Base-by-base conservation (phyloP, 2,797 vertebrate genomes). In the Coendou prehensilis region DNA sequence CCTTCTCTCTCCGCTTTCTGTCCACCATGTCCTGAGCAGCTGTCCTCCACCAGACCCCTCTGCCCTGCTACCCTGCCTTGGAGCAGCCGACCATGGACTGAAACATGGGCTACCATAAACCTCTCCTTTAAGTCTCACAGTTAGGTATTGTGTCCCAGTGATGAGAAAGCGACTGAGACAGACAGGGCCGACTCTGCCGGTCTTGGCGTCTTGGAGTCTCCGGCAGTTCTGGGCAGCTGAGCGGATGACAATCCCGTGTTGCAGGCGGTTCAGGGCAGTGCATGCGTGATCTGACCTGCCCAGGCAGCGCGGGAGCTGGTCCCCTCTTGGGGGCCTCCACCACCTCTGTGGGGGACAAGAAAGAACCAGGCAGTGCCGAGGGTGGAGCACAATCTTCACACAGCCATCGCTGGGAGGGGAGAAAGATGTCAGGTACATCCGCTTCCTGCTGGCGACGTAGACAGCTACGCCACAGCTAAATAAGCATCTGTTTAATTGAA, bases 401-500 rank as follows among this genome's bases (percentile, higher is more conserved):
- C 45, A 67, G 47, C 57, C 47, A 15, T 54, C 78, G 75, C 67
- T 52, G 26, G 91, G 69, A 95, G 80, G 57, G 15, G 80, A 87
- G 79, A 75, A 69, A 79, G 75, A 57, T 59, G 22, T 87, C 83
- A 87, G 91, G 91, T 89, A 91, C 54, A 87, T 89, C 84, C 94
- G 64, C 67, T 96, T 90, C 71, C 80, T 75, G 50, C 92, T 83
- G 37, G 50, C 75, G 54, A 23, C 26, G 41, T 52, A 75, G 79
- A 86, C n/a, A 95, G 63, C 47, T 75, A 33, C 80, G 61, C 91
- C 33, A 75, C 50, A 50, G 71, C 90, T 82, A 71, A 90, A 23
- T 83, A 84, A 94, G 92, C 69, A 83, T 52, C 94, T 95, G 83
- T 59, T 92, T 88, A 94, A 80, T 86, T 73, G 91, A 94, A 93